These are phyloP conservation scores for Dryoscopus gambensis DNA, from an alignment of 2,113 vertebrate species.

Conservation along the genomic window DNA sequence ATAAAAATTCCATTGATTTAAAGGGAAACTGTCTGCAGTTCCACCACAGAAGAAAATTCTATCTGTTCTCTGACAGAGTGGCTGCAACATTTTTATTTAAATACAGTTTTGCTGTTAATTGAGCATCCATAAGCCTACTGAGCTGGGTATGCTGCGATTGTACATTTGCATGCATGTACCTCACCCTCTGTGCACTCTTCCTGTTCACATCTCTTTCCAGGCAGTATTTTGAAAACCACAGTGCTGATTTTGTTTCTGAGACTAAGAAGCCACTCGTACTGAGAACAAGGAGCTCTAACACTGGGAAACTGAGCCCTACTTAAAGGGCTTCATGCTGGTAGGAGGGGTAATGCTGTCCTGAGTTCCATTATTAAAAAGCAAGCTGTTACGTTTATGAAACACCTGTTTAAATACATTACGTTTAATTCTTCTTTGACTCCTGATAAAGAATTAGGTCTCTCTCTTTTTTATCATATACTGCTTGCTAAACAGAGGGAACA, in stretches of 20 bases:
- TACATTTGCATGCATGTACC: not conserved
- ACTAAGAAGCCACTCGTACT: not conserved
- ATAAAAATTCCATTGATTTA: not conserved
- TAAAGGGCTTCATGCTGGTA: not conserved
- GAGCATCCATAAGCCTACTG: not conserved
- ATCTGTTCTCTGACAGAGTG: not conserved
- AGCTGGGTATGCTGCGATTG: not conserved
- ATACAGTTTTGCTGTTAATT: not conserved
- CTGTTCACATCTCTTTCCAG: not conserved
- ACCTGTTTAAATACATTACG: not conserved
- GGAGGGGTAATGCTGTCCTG: not conserved
- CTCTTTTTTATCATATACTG: not conserved
- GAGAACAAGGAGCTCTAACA: conserved; percentile 8
- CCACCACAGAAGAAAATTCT: not conserved
- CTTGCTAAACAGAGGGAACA: not conserved
- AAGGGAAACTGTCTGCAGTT: not conserved
- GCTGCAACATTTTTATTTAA: not conserved
- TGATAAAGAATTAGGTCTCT: not conserved
- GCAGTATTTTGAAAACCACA: not conserved
- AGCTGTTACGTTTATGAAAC: not conserved
- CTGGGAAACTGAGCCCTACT: not conserved
- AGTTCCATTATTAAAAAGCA: not conserved
- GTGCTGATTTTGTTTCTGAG: not conserved
- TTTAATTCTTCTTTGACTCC: not conserved
- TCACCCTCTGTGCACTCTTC: not conserved